Evolutionary conservation across 2,797 vertebrate species (phyloP).

Genomic region (Columba guinea): DNA sequence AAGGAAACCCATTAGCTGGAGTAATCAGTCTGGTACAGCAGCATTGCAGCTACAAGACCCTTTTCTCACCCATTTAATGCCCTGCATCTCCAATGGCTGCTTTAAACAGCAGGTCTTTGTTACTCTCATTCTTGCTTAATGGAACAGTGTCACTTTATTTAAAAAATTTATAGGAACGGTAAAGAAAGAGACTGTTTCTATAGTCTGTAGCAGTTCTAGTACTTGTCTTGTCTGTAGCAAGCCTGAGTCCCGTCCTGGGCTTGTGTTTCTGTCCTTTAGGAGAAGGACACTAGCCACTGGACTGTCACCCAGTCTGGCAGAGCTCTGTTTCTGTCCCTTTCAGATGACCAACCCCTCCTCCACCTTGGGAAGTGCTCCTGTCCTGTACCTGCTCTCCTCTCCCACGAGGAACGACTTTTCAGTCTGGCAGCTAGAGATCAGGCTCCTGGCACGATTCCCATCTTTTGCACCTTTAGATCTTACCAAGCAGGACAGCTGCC

Average conservation of each 20-base stretch:
- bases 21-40: background rate
- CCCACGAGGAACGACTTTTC: background rate
- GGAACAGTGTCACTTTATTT: background rate
- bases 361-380: background rate
- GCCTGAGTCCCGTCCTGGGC: background rate
- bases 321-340: background rate
- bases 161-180: background rate
- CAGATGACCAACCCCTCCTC: background rate
- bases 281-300: background rate
- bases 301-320: background rate
- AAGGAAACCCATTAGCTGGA: background rate
- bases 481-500: constrained; percentile 6
- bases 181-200: background rate
- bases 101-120: background rate
- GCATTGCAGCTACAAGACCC: background rate
- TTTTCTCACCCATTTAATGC: background rate
- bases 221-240: background rate
- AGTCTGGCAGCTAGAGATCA: background rate
- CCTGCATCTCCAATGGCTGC: background rate
- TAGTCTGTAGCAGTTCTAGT: background rate
- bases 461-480: background rate
- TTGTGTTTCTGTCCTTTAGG: background rate
- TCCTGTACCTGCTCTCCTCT: background rate
- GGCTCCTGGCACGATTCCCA: background rate
- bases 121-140: background rate